Conservation (phyloP, 2,888 invertebrate species). For the Drosophila kanekoi region DNA sequence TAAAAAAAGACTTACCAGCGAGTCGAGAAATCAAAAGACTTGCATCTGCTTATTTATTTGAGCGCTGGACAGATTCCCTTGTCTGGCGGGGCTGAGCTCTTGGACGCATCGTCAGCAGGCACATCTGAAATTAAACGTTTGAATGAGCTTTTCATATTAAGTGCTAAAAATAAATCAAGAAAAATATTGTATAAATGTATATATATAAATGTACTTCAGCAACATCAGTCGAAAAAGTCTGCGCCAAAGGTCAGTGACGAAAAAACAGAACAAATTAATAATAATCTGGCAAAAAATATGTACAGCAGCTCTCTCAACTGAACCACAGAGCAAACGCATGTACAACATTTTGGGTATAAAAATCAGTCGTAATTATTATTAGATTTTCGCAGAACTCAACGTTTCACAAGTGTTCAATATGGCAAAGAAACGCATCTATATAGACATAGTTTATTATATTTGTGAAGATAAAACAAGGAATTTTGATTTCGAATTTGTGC, state of each 20-base stretch:
- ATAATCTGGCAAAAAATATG: conserved; percentile 9
- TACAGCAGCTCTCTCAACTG: not conserved
- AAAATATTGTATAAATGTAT: conserved; percentile 14
- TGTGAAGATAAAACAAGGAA: too few species aligned
- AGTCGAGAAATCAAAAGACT: conserved; percentile 41
- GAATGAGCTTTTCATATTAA: conserved; percentile 58
- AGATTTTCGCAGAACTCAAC: not conserved
- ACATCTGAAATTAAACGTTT: conserved; percentile 42
- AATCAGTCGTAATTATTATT: conserved; percentile 10
- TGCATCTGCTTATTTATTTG: conserved; percentile 46
- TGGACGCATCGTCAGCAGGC: conserved; percentile 4
- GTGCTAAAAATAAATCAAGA: conserved; percentile 64
- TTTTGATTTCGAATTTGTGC: too few species aligned
- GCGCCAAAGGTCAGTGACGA: conserved; percentile 57
- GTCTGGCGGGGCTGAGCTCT: not conserved
- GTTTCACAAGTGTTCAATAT: not conserved
- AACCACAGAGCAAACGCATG: not conserved
- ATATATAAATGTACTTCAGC: conserved; percentile 14
- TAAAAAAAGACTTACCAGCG: conserved; percentile 5
- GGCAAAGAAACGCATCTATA: too few species aligned
- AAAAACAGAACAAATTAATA: conserved; percentile 23
- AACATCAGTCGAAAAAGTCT: conserved; percentile 37
- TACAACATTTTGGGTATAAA: not conserved
- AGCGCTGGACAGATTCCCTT: conserved; percentile 9
- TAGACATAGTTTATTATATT: too few species aligned